A percentile compares a stretch with the other conserved stretches of the same genome.
Evolutionary conservation across 2,888 invertebrate species (phyloP).

Genomic region (Clivina fossor): DNA sequence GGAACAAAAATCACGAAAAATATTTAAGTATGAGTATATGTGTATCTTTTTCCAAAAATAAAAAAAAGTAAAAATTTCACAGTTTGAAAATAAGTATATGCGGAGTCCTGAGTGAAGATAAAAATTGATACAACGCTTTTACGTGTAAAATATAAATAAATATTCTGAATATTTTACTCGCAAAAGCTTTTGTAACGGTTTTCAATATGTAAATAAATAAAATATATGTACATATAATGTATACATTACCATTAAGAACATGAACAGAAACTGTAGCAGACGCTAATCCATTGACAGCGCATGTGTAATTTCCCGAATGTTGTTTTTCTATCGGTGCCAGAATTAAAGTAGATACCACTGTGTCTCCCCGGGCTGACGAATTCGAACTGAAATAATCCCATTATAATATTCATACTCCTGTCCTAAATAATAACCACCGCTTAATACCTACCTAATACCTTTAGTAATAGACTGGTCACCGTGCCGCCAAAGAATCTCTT

Average conservation of each 20-base stretch:
- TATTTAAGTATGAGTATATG: too few species aligned
- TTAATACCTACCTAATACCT: constrained; percentile 55
- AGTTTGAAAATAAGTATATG: not conserved
- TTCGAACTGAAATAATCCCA: constrained; percentile 53
- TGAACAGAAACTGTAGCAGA: constrained; percentile 62
- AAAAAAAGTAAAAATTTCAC: not conserved
- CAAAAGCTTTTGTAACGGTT: not conserved
- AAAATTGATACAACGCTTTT: too few species aligned
- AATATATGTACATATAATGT: not conserved
- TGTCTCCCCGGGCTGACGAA: constrained; percentile 49
- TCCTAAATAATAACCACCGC: constrained; percentile 16
- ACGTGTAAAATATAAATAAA: too few species aligned
- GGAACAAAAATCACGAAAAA: too few species aligned
- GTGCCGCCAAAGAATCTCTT: constrained; percentile 57
- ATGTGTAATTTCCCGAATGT: constrained; percentile 65
- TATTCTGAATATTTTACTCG: too few species aligned
- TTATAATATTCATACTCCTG: not conserved
- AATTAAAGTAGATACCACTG: constrained; percentile 56
- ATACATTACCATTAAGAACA: constrained; percentile 60
- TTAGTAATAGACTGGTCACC: constrained; percentile 56
- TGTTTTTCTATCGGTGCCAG: constrained; percentile 59
- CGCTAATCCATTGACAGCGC: constrained; percentile 54
- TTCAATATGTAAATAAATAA: not conserved
- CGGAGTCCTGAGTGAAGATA: too few species aligned
- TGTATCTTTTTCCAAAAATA: too few species aligned